Conservation (phyloP, 2,797 vertebrate species). For the Paramormyrops hopkinsi region DNA sequence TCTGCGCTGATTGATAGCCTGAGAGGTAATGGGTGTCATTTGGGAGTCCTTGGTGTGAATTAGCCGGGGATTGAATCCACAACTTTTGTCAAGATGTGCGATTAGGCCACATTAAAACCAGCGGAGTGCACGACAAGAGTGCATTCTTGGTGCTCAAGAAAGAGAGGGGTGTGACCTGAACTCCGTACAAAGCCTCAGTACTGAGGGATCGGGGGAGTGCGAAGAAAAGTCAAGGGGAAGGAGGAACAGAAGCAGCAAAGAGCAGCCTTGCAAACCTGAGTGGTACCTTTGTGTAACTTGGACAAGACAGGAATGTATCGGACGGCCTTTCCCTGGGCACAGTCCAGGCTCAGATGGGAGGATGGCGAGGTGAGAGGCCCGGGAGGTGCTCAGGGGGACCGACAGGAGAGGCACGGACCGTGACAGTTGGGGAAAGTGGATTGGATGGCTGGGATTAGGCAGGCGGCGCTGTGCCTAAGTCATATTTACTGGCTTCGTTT, state of each 20-base stretch:
- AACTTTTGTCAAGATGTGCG: background rate
- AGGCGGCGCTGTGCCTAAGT: background rate
- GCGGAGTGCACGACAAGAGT: background rate
- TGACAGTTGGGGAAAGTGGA: slow-evolving; percentile 21
- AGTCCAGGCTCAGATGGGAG: background rate
- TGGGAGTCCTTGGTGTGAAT: background rate
- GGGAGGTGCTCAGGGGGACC: background rate
- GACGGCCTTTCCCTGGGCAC: background rate
- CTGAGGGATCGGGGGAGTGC: background rate
- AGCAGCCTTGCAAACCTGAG: background rate
- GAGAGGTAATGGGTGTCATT: background rate
- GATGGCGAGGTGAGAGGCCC: background rate
- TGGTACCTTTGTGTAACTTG: background rate
- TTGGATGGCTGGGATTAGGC: slow-evolving; percentile 22
- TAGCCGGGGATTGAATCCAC: background rate
- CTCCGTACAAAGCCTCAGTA: background rate
- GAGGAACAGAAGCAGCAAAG: background rate
- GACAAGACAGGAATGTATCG: background rate
- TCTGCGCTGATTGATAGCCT: background rate
- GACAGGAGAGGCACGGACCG: background rate
- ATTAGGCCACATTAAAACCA: background rate
- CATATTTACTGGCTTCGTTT: slow-evolving; percentile 18
- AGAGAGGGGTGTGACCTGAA: background rate
- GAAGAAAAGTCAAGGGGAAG: background rate
- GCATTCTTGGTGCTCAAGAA: background rate